Evolutionary conservation across 1,140 invertebrate species (phyloP), one percentile per base, ranked within the genome.

Genomic region (Drosophila simulans): DNA sequence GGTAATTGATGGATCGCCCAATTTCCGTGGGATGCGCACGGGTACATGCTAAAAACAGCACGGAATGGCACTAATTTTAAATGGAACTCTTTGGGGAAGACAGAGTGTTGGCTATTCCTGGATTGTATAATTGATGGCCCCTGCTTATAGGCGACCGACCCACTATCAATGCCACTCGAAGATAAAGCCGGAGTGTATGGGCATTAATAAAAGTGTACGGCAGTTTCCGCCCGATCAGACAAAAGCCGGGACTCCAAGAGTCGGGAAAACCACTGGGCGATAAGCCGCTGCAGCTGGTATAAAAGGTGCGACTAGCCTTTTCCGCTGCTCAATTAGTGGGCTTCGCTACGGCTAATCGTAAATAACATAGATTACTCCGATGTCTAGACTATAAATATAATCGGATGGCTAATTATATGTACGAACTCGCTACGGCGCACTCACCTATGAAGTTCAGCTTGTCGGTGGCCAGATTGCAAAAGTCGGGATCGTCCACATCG

Each of bases 401-500:
- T 25, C 20, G 27, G 2, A 45, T 48, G 40, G 59, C 54, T 76
- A 76, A 76, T 66, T 75, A 57, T 58, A 59, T 22, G 11, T 31
- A 3, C 31, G 31, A 31, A 54, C 12, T 31, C n/a, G 40, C 17
- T 48, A 37, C 15, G 48, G 40, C n/a, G 17, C 54, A 78, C 46
- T 84, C 62, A 89, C 83, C 84, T 53, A 90, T 89, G 25, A 89
- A 89, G 58, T 84, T 90, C 13, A 78, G 43, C 74, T 80, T 68
- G 57, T 84, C 75, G 11, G 77, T 53, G 3, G 81, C 56, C 7
- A 81, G 54, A 68, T 75, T 72, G 55, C 88, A 91, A 58, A 92
- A 92, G 88, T 92, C 91, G 13, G 91, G 91, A 90, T 92, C 91
- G 52, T 92, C 91, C n/a, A 91, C 82, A 80, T 92, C 91, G 52